Evolutionary conservation across 2,797 vertebrate species (phyloP), one percentile per base, ranked within the genome.

Genomic region (Martes flavigula): DNA sequence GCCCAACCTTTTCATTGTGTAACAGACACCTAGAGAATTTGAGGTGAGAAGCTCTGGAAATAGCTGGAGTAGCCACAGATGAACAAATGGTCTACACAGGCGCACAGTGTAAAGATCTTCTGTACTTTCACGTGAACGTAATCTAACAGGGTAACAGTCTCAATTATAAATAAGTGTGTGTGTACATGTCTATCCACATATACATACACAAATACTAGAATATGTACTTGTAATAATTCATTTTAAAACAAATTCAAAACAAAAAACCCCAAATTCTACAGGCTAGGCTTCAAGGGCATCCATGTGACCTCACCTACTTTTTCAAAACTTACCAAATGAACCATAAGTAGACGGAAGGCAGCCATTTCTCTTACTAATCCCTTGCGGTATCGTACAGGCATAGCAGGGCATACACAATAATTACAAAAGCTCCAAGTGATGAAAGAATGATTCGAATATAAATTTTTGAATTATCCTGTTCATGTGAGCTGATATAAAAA

Each of bases 211-310:
- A 89, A 91, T 15, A 62, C 23, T 48, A 72, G 73, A 90, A 82
- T 83, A 54, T 2, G 17, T 30, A 43, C 46, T 89, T 94, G 58
- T 83, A 96, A 46, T 66, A 88, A 91, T 30, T 89, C 14, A 35
- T 91, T 98, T 93, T 56, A 90, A 95, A 87, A 95, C 17, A 96
- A 93, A 82, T 91, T 77, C 48, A 35, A 35, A 68, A 68, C n/a
- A 68, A 35, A 35, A 62, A 30, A 14, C 12, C 60, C 30, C 30
- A 7, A n/a, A 85, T 88, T 77, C 56, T 95, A 56, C 40, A 75
- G 68, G 11, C 18, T 81, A 62, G 43, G n/a, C 62, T 43, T 84
- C 25, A 87, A 87, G 11, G 72, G 15, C 51, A 77, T 56, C 35
- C 21, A 51, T 3, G 25, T 56, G 35, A 93, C 11, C 32, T 58